These are phyloP conservation scores for Hylomyscus alleni DNA, from an alignment of 2,797 vertebrate species.

Conservation along the genomic window DNA sequence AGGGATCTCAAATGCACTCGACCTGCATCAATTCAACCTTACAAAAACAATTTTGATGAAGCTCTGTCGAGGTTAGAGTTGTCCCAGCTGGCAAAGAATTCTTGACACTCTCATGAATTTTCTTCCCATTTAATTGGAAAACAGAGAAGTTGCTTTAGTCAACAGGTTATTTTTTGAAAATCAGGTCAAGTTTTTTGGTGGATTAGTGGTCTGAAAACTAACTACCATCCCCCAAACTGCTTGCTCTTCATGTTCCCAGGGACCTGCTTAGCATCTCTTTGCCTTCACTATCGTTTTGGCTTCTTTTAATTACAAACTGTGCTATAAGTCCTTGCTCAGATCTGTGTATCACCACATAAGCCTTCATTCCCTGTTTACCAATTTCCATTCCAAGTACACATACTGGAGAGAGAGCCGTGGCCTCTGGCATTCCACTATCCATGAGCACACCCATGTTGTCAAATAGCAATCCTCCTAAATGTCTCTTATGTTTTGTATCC, in stretches of 20 bases:
- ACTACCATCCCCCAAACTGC: neutral
- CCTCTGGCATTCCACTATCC: neutral
- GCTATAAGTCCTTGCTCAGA: neutral
- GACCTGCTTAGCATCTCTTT: neutral
- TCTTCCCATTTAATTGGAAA: conserved; percentile 49
- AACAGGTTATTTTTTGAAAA: neutral
- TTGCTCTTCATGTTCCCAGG: neutral
- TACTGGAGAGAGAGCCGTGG: neutral
- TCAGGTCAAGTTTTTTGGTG: neutral
- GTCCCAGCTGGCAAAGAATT: conserved; percentile 40
- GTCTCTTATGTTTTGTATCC: neutral
- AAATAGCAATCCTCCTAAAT: neutral
- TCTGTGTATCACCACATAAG: neutral
- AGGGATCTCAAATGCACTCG: conserved; percentile 45
- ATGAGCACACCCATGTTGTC: neutral
- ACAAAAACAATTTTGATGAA: conserved; percentile 38
- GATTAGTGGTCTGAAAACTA: neutral
- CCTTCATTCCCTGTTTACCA: neutral
- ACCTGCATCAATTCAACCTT: conserved; percentile 62
- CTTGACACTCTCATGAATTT: conserved; percentile 54
- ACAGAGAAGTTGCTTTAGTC: conserved; percentile 22
- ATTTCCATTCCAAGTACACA: neutral
- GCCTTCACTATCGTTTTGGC: neutral
- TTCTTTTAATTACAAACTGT: neutral
- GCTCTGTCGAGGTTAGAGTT: conserved; percentile 48